Evolutionary conservation across 2,113 vertebrate genomes (phyloP), one percentile per base, ranked within the genome.

Genomic region (Seriola quinqueradiata): DNA sequence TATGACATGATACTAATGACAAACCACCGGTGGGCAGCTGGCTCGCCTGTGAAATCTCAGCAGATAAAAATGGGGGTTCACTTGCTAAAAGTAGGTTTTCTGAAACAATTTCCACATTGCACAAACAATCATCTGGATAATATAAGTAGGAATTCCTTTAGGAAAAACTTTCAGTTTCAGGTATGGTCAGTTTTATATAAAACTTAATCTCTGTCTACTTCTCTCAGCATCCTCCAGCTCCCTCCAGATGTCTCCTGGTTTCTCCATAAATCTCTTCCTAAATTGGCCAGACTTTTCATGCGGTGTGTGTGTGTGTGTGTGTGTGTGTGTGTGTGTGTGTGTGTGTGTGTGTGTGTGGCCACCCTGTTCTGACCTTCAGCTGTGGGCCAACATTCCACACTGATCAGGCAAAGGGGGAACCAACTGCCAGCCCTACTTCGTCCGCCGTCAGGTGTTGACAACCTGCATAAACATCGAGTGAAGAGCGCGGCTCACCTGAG

Each of bases 401-500:
- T 40, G 81, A 83, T 90, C 70, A 80, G 28, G 78, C 70, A 68
- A 59, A 83, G n/a, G 40, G 65, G 65, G 66, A 84, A 61, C 76
- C 65, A 75, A 85, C 83, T 72, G 87, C 80, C 79, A 86, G 81
- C 68, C 60, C 68, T 19, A 46, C 82, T 90, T 67, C 70, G 32
- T 70, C 76, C 52, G 6, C 83, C 84, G 84, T 92, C 88, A 91
- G 87, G 80, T 85, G 87, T 84, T 90, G 89, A 93, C 92, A 92
- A 85, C 59, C 74, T 79, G 90, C 89, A 92, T 92, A 90, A 92
- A 92, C 87, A 89, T 79, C 16, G 71, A 73, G 79, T 36, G 83
- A 77, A 61, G 55, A 69, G 57, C 17, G 52, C 3, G 63, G 79
- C 85, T 89, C 74, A 84, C 86, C 89, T 55, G 70, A 88, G 81